Evolutionary conservation across 2,888 invertebrate genomes (phyloP).

Genomic region (Nomada flava): DNA sequence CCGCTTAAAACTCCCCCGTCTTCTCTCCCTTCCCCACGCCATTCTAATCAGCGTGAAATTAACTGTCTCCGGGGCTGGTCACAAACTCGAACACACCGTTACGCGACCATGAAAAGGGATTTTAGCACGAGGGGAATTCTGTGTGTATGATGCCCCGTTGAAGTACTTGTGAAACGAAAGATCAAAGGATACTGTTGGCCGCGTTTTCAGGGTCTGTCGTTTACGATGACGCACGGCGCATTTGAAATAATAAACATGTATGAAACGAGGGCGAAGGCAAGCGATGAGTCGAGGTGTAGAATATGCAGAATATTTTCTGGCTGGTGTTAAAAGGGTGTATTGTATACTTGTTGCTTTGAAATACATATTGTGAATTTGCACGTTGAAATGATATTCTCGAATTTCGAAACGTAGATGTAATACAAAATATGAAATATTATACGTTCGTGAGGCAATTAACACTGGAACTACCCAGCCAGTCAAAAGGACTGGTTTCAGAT

Average conservation of each 20-base stretch:
- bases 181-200: conserved; percentile 36
- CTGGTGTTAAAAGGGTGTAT: too few species aligned
- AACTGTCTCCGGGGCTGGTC: conserved; percentile 47
- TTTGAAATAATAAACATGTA: background rate
- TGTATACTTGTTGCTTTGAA: too few species aligned
- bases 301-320: too few species aligned
- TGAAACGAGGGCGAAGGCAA: too few species aligned
- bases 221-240: background rate
- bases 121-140: conserved; percentile 21
- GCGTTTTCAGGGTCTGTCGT: background rate
- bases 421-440: too few species aligned
- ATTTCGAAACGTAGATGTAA: too few species aligned
- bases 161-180: conserved; percentile 6
- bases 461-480: too few species aligned
- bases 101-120: conserved; percentile 38
- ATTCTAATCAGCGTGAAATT: conserved; percentile 66
- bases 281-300: too few species aligned
- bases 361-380: too few species aligned
- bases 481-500: too few species aligned
- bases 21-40: background rate
- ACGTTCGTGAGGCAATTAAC: too few species aligned
- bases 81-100: conserved; percentile 39
- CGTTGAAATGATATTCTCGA: too few species aligned
- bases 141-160: background rate
- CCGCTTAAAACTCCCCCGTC: conserved; percentile 55